Evolutionary conservation across 2,113 vertebrate genomes (phyloP).

Genomic region (Vidua chalybeata): DNA sequence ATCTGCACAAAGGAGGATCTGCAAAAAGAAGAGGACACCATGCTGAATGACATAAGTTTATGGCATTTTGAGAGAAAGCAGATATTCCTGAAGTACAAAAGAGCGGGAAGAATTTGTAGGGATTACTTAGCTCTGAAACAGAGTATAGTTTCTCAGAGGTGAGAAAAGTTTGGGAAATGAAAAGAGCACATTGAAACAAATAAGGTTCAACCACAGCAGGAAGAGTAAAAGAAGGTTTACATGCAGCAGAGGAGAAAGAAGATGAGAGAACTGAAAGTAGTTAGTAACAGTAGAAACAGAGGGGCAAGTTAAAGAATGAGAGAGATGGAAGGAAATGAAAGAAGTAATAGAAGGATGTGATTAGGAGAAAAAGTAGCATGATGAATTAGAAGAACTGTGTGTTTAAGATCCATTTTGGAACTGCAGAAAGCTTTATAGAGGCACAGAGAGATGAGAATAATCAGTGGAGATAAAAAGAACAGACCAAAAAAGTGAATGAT

Average conservation of each 20-base stretch:
- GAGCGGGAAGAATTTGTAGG: not conserved
- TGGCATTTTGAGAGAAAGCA: not conserved
- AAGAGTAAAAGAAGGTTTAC: not conserved
- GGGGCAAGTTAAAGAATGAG: not conserved
- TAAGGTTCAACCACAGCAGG: not conserved
- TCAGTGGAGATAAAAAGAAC: not conserved
- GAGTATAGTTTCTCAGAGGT: not conserved
- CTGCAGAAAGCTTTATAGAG: not conserved
- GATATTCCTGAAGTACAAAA: not conserved
- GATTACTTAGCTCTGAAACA: not conserved
- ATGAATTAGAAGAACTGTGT: not conserved
- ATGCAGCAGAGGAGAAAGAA: not conserved
- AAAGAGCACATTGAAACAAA: not conserved
- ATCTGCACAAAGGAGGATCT: not conserved
- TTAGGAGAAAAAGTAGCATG: not conserved
- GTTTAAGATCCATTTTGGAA: not conserved
- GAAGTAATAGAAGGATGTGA: not conserved
- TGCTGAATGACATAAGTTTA: not conserved
- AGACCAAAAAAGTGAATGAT: not conserved
- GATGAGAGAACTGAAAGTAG: not conserved
- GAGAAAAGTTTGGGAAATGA: not conserved
- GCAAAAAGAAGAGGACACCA: not conserved
- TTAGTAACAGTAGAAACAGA: not conserved
- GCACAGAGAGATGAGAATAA: not conserved
- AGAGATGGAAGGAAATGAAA: not conserved